A percentile compares a stretch with the other conserved stretches of the same genome.
Conservation (phyloP, 2,113 vertebrate species). For the Tyto alba region DNA sequence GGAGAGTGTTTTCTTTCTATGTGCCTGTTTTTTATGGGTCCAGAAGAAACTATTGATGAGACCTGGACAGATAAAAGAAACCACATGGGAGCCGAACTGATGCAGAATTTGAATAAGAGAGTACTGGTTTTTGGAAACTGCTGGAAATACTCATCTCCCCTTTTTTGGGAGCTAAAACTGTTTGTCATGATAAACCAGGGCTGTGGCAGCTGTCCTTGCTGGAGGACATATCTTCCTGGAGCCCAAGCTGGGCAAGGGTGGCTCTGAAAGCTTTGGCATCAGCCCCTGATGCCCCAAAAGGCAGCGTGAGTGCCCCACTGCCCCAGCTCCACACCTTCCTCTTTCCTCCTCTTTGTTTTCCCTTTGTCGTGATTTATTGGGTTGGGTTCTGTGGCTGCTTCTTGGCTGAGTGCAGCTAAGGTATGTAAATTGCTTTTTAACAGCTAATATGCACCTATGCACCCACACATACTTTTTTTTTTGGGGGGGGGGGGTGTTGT, state of each 20-base stretch:
- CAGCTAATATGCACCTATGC: neutral
- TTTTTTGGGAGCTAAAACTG: neutral
- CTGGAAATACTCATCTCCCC: neutral
- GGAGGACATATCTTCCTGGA: neutral
- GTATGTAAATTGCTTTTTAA: conserved; percentile 39
- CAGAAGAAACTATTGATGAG: neutral
- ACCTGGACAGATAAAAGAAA: neutral
- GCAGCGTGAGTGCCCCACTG: neutral
- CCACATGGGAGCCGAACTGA: neutral
- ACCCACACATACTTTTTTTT: neutral
- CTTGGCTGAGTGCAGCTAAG: conserved; percentile 16
- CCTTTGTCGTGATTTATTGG: conserved; percentile 20
- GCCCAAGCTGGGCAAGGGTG: accelerated
- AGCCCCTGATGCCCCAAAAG: neutral
- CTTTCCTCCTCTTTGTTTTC: neutral
- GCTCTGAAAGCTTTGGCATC: neutral
- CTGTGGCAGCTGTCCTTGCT: neutral
- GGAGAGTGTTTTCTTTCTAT: neutral
- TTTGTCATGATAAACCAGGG: neutral
- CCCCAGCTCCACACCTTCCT: neutral
- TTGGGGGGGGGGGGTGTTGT: too few relatives aligned
- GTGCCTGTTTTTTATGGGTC: neutral
- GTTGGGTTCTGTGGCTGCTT: neutral
- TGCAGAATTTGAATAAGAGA: neutral
- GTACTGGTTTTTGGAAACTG: neutral